Base-by-base conservation (phyloP, 2,797 vertebrate species). In the Parotocinclus haroldoi region DNA sequence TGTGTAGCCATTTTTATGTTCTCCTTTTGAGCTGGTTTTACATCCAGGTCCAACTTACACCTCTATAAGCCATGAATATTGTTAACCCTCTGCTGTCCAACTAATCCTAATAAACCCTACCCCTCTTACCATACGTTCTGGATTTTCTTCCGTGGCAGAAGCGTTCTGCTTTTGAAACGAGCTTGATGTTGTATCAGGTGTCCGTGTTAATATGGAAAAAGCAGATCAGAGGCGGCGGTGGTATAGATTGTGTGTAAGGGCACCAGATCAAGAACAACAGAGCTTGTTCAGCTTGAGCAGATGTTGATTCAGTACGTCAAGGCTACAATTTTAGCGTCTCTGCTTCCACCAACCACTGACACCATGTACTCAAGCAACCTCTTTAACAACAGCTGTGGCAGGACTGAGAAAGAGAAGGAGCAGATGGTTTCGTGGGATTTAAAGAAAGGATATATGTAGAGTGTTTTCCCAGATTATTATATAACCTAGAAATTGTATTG, bases 61-160 rank as follows among this genome's bases (percentile, higher is more conserved):
- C 44, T 65, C 68, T 73, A 49, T 69, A 78, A 78, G 76, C 75
- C 68, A 75, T 79, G 68, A 75, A 65, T 72, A 68, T 74, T 70
- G 27, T 61, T 58, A 58, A 76, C 27, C 60, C 58, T 50, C 58
- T 52, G 52, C 66, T 77, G 69, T 78, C 67, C 66, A 46, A 61
- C 66, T 63, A 63, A 46, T 69, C 63, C 44, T 63, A 78, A 79
- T 79, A 79, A 81, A 81, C 53, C 58, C 63, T 36, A 17, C 38
- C 19, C 10, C 49, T 3, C 9, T 62, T 56, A 27, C 42, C 17
- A 16, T 9, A 50, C 17, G 48, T 40, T 62, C 7, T 55, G 51
- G 7, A 10, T 37, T 11, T 40, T 11, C n/a, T n/a, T n/a, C n/a
- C n/a, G n/a, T n/a, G n/a, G n/a, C n/a, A n/a, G n/a, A n/a, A n/a